Base-by-base conservation (phyloP, 2,888 invertebrate genomes). In the Crossocerus cetratus region DNA sequence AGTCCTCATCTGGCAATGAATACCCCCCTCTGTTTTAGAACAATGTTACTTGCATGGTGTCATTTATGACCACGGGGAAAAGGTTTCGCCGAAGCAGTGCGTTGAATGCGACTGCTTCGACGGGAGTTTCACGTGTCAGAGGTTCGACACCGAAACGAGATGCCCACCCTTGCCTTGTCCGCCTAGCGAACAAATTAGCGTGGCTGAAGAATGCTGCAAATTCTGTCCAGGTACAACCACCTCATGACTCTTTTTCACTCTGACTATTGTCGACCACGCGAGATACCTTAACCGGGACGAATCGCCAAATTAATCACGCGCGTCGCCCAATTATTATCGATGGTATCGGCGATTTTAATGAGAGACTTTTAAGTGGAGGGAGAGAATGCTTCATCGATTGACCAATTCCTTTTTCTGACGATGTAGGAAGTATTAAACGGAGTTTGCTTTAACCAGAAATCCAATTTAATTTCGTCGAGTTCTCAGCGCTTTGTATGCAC, bases 191-290 rank as follows among this genome's bases (percentile, higher is more conserved):
- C 96, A 96, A 91, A 94, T 97, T 90, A 94, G 94, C 83, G 95
- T 96, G 74, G 94, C 95, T 61, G 96, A 95, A 72, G 95, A 96
- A 90, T 97, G 97, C 92, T 97, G 97, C 92, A 96, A 96, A 90
- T 95, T 96, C 89, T 97, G 97, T 91, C 95, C 95, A 91, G 97
- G 97, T 96, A 91, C 79, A 83, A 63, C 32, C 13, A 3, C 20
- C 32, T 32, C 32, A 32, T 32, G 32, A 32, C 32, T n/a, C n/a
- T 32, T 32, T 32, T 32, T 5, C 32, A 32, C 32, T 32, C 32
- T 32, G 32, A 32, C 32, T 32, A 32, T 32, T 5, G 32, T 32
- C 32, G n/a, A n/a, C n/a, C n/a, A n/a, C n/a, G 5, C 32, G 11
- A 32, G 32, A 32, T 32, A 32, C 8, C 32, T 32, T 32, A 32